Percentiles rank a stretch among this genome's conserved stretches.
phyloP scores from a whole-genome alignment of 2,888 invertebrate species.

The Incurvaria masculella region DNA sequence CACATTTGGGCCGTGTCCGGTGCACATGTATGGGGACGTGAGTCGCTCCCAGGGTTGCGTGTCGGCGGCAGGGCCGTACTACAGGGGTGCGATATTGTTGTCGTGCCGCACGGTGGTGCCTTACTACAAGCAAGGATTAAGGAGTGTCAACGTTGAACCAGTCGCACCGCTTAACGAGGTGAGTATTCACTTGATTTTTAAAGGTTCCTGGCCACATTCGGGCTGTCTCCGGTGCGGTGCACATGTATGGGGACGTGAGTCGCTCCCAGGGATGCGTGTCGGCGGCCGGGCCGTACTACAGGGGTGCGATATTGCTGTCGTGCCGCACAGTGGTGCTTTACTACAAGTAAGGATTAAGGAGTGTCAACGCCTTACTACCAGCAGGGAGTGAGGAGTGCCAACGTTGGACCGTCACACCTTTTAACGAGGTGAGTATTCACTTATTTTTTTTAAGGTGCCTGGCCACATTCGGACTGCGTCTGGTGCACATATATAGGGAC shows the following conservation, averaged over 20 bases:
- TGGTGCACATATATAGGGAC: constrained; percentile 71
- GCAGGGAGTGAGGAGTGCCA: constrained; percentile 31
- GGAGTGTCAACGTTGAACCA: constrained; percentile 30
- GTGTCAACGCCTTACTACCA: constrained; percentile 44
- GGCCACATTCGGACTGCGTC: constrained; percentile 81
- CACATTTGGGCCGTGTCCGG: constrained; percentile 76
- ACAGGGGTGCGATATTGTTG: constrained; percentile 71
- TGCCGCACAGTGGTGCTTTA: constrained; percentile 65
- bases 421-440: constrained; percentile 27
- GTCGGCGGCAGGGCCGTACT: constrained; percentile 50
- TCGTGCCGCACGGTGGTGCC: constrained; percentile 67
- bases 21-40: constrained; percentile 69
- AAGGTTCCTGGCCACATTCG: constrained; percentile 71
- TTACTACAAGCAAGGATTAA: constrained; percentile 45
- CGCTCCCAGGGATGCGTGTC: constrained; percentile 11
- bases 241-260: constrained; percentile 63
- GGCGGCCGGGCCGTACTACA: constrained; percentile 56
- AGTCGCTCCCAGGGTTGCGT: constrained; percentile 9
- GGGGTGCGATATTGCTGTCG: constrained; percentile 71
- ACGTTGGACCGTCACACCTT: constrained; percentile 30
- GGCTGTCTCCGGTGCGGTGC: constrained; percentile 76
- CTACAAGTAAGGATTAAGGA: constrained; percentile 40
- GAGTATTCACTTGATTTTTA: constrained; percentile 4
- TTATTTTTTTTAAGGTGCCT: constrained; percentile 64
- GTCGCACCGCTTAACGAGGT: constrained; percentile 32